These are phyloP conservation scores for Crotalus viridis DNA, from an alignment of 2,113 vertebrate species.

Conservation along the genomic window DNA sequence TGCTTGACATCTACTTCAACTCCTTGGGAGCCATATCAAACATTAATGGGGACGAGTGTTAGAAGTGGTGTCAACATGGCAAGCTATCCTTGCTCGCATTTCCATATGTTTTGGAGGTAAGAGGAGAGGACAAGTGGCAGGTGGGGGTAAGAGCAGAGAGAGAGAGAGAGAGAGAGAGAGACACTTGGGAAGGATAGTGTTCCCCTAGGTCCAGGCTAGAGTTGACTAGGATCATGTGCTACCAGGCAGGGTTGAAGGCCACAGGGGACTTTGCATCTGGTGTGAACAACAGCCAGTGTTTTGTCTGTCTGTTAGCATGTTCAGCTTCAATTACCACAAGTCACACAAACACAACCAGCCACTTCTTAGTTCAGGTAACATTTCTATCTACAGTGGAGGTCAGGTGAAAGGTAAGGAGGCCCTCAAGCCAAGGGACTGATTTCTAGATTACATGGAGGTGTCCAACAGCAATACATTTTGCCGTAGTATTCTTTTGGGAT, in stretches of 20 bases:
- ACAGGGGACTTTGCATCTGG: background rate
- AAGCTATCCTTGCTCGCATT: slow-evolving; percentile 71
- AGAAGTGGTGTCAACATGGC: slow-evolving; percentile 77
- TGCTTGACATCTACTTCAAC: slow-evolving; percentile 71
- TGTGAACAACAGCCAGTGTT: background rate
- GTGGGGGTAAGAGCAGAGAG: background rate
- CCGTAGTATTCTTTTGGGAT: background rate
- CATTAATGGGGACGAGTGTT: slow-evolving; percentile 79
- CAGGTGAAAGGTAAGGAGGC: slow-evolving; percentile 60
- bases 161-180: background rate
- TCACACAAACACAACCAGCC: slow-evolving; percentile 73
- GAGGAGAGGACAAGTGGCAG: slow-evolving; percentile 46
- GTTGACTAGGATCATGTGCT: slow-evolving; percentile 40
- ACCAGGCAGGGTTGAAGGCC: background rate
- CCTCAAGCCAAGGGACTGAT: slow-evolving; percentile 17
- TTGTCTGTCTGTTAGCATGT: background rate
- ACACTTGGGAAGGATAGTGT: slow-evolving; percentile 38
- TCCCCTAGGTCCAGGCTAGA: slow-evolving; percentile 45
- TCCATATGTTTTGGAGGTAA: slow-evolving; percentile 72
- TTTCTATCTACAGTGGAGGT: slow-evolving; percentile 68
- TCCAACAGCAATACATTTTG: no score
- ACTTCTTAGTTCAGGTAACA: slow-evolving; percentile 63
- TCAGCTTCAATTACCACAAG: slow-evolving; percentile 54
- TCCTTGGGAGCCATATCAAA: slow-evolving; percentile 75
- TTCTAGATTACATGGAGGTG: background rate